A percentile compares a stretch with the other conserved stretches of the same genome.
Evolutionary conservation across 53 echinoderm and acorn worm species (phyloP).

Genomic region (Antedon mediterranea): DNA sequence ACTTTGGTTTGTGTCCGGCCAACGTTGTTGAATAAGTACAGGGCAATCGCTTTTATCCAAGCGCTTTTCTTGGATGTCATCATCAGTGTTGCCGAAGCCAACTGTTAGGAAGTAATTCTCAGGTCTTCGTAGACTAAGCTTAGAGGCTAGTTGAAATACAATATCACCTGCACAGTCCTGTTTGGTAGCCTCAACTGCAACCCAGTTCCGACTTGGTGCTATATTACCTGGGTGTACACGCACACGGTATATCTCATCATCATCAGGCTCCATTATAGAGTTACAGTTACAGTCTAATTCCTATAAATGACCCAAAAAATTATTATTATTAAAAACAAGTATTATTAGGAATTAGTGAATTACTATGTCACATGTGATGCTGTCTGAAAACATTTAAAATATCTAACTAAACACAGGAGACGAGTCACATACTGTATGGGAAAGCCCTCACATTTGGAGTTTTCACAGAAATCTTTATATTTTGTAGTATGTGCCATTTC

Average conservation of each 20-base stretch:
- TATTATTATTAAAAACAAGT: too few relatives aligned
- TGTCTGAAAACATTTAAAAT: too few relatives aligned
- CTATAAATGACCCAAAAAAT: neutral
- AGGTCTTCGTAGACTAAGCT: constrained; percentile 39
- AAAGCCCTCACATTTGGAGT: too few relatives aligned
- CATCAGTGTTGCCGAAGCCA: constrained; percentile 73
- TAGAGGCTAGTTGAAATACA: constrained; percentile 33
- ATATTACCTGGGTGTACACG: constrained; percentile 76
- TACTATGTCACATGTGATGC: too few relatives aligned
- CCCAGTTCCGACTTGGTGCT: constrained; percentile 40
- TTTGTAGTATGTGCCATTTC: too few relatives aligned
- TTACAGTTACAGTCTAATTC: neutral
- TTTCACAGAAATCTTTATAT: too few relatives aligned
- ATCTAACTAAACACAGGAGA: too few relatives aligned
- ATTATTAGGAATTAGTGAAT: too few relatives aligned
- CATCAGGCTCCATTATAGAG: constrained; percentile 24
- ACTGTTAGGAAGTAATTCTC: constrained; percentile 72
- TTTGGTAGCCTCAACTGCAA: constrained; percentile 81
- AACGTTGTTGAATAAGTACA: constrained; percentile 81
- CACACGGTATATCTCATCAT: constrained; percentile 80
- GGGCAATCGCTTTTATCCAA: constrained; percentile 57
- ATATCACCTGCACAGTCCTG: constrained; percentile 59
- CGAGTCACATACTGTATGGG: too few relatives aligned
- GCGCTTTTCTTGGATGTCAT: constrained; percentile 64
- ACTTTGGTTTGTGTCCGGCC: constrained; percentile 46